A percentile compares a stretch with the other conserved stretches of the same genome.
Evolutionary conservation across 2,797 vertebrate genomes (phyloP).

Genomic region (Phoebastria nigripes): DNA sequence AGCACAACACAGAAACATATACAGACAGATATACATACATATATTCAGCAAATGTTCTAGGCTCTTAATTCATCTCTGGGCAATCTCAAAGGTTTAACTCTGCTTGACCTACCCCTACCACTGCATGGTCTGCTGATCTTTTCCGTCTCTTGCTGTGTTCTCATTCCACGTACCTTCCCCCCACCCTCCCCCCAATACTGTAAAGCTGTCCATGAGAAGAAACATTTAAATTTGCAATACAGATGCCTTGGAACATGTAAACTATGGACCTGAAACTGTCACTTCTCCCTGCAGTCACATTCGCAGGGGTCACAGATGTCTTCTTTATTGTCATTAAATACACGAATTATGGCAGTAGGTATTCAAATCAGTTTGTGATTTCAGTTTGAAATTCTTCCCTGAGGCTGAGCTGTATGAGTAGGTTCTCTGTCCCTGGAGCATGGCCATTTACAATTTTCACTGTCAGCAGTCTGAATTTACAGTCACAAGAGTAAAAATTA

Average conservation of each 20-base stretch:
- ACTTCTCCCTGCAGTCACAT: not conserved
- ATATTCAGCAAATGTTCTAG: not conserved
- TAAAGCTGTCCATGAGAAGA: conserved; percentile 21
- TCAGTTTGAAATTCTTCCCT: not conserved
- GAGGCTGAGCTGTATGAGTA: not conserved
- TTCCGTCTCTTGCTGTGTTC: not conserved
- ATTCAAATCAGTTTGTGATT: not conserved
- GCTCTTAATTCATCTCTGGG: not conserved
- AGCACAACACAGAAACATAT: not conserved
- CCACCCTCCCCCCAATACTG: not conserved
- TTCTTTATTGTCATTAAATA: not conserved
- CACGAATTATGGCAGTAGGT: not conserved
- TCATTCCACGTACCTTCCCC: not conserved
- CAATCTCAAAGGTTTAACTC: not conserved
- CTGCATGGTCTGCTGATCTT: not conserved
- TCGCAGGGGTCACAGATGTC: not conserved
- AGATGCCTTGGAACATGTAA: not conserved
- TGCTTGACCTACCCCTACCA: not conserved
- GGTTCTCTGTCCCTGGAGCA: not conserved
- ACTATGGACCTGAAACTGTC: not conserved
- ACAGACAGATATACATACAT: not conserved
- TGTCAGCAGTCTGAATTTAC: not conserved
- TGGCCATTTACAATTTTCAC: not conserved
- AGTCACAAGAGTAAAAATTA: not conserved
- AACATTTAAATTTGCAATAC: not conserved